Evolutionary conservation across 92 coral and sea anemone genomes (phyloP), one percentile per base, ranked within the genome.

Genomic region (Porites evermanni): DNA sequence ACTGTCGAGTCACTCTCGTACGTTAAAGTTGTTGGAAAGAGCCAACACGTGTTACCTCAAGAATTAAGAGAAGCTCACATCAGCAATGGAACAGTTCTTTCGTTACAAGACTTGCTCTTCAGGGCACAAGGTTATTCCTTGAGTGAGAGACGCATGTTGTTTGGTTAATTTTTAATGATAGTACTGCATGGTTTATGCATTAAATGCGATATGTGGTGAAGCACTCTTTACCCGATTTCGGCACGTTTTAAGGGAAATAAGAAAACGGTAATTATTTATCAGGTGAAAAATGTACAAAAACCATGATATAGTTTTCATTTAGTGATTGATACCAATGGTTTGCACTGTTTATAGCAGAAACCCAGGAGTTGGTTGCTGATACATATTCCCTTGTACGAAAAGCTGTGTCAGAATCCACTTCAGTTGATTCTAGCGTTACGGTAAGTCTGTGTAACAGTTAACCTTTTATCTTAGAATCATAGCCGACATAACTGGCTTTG

Each of bases 321-420:
- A 38, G 47, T 38, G 47, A 38, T 38, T 38, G 47, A 38, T 38
- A 4, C 47, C 47, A 38, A 38, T 8, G 60, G 60, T 13, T 54
- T 54, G 14, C 14, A 13, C 60, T 54, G 14, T 54, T 54, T 63
- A 21, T 78, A 17, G 32, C 56, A 61, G 72, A 52, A 74, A 47
- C 14, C n/a, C 80, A 64, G 44, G 65, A 74, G 80, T 64, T 73
- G n/a, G 17, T 74, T 9, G 86, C 86, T 18, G 87, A 83, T 14
- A 11, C 80, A 3, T 83, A 74, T 51, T 83, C 87, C 74, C 72
- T 83, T 6, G 52, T 83, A 53, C 63, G 54, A 53, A 63, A 23
- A 74, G 87, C 80, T 51, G 64, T 83, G 13, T 32, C 80, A 16
- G 72, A 74, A 6, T 61, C 66, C 16, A 74, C 47, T 53, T 1